Evolutionary conservation across 2,888 invertebrate species (phyloP), one percentile per base, ranked within the genome.

Genomic region (Endotricha flammealis): DNA sequence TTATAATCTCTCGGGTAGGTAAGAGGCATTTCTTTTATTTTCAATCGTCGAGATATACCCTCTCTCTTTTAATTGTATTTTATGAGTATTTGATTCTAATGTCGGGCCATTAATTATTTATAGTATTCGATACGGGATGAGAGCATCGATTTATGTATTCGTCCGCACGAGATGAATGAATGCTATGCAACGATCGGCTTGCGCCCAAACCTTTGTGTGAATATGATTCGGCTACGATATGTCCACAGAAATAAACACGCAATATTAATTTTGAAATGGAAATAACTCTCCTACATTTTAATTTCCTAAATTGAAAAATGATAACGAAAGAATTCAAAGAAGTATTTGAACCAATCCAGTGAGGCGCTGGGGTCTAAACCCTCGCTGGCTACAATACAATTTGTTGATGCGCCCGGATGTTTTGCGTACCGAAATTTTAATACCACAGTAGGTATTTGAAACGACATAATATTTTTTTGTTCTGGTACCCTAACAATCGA

Each of bases 11-110:
- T 65, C 74, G 67, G 74, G 82, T 81, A 79, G 82, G 82, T 83
- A 82, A 75, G 70, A 72, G 63, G 57, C 57, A 61, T 49, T 69
- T 81, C 72, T 79, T 80, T 83, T 81, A 76, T 83, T 83, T 82
- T 81, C 61, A 65, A 72, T 73, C 76, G 63, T 57, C 61, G 66
- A 77, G 69, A 74, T 78, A 71, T 76, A 69, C 67, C 70, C 71
- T 78, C 76, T 80, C 69, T 67, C 78, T 81, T 83, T 85, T 85
- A 83, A 87, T 86, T 87, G 85, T 87, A 83, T 86, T 87, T 87
- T 85, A 85, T 85, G 85, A 81, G 82, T 80, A 81, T 86, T 85
- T 85, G 86, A 87, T 87, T 87, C 85, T 85, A 85, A 86, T 86
- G 73, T 73, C 57, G 68, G 74, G 64, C 81, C 80, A 85, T 87